phyloP scores from a whole-genome alignment of 2,797 vertebrate genomes.

The Lagodon rhomboides region DNA sequence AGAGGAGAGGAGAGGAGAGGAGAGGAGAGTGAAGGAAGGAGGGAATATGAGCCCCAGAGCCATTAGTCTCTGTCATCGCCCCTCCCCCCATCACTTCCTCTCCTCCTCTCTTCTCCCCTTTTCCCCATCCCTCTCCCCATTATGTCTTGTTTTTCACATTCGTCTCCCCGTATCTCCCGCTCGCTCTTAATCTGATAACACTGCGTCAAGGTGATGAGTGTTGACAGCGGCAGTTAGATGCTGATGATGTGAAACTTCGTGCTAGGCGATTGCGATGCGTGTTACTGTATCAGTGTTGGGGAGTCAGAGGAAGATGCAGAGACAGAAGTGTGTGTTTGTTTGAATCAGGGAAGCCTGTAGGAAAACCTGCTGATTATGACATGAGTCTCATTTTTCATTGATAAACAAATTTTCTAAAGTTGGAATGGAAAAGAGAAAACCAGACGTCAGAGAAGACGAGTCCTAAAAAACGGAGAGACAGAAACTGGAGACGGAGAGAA shows the following conservation, averaged over 20 bases:
- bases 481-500: slow-evolving; percentile 1
- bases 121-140: slow-evolving; percentile 21
- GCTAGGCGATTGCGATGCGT: slow-evolving; percentile 7
- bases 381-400: neutral
- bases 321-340: neutral
- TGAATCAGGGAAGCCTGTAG: neutral
- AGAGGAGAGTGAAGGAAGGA: slow-evolving; percentile 57
- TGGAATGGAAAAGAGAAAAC: neutral
- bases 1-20: slow-evolving; percentile 13
- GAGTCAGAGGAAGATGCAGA: neutral
- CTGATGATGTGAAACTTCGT: slow-evolving; percentile 45
- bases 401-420: neutral
- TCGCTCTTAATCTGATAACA: slow-evolving; percentile 51
- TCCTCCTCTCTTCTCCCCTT: slow-evolving; percentile 23
- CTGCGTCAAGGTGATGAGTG: slow-evolving; percentile 39
- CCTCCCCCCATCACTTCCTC: slow-evolving; percentile 54
- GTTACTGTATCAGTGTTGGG: neutral
- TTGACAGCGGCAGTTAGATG: slow-evolving; percentile 49
- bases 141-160: slow-evolving; percentile 30
- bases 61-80: slow-evolving; percentile 77
- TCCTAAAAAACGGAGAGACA: neutral
- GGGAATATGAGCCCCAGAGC: slow-evolving; percentile 63
- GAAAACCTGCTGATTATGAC: slow-evolving; percentile 1
- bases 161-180: neutral
- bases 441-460: neutral